Evolutionary conservation across 2,888 invertebrate species (phyloP).

Genomic region (Scaptomyza flava): DNA sequence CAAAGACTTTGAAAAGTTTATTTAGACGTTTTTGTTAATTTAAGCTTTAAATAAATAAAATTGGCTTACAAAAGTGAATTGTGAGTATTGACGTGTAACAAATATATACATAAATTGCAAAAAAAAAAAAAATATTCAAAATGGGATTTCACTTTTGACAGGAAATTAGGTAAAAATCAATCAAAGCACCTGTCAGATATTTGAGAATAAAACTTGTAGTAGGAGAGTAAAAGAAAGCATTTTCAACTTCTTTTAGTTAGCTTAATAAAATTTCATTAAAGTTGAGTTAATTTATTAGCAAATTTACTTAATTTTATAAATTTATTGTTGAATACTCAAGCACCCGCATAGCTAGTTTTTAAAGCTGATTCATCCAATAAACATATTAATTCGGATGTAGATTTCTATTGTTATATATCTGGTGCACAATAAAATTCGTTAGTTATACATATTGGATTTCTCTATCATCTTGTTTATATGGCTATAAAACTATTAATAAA

Average conservation of each 20-base stretch:
- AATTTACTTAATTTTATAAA: conserved; percentile 7
- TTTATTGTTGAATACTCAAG: conserved; percentile 15
- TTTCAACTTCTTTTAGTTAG: neutral
- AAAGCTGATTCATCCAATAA: conserved; percentile 25
- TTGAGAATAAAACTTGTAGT: neutral
- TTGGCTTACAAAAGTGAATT: conserved; percentile 38
- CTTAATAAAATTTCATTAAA: no score
- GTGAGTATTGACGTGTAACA: conserved; percentile 25
- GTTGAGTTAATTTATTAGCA: conserved; percentile 5
- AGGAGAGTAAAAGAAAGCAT: neutral
- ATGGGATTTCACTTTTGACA: conserved; percentile 12
- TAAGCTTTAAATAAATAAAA: conserved; percentile 58
- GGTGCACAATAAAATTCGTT: neutral
- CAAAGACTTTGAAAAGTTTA: conserved; percentile 33
- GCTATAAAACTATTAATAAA: conserved; percentile 2
- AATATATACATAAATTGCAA: neutral
- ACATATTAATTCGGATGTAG: conserved; percentile 33
- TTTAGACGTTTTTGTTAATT: conserved; percentile 48
- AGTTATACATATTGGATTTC: conserved; percentile 1
- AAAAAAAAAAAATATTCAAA: neutral
- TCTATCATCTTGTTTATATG: conserved; percentile 24
- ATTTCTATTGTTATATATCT: conserved; percentile 4
- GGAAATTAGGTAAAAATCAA: neutral
- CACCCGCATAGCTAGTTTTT: conserved; percentile 25
- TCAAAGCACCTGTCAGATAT: conserved; percentile 15